phyloP scores from a whole-genome alignment of 2,888 invertebrate genomes.

The Agrotis clavis region DNA sequence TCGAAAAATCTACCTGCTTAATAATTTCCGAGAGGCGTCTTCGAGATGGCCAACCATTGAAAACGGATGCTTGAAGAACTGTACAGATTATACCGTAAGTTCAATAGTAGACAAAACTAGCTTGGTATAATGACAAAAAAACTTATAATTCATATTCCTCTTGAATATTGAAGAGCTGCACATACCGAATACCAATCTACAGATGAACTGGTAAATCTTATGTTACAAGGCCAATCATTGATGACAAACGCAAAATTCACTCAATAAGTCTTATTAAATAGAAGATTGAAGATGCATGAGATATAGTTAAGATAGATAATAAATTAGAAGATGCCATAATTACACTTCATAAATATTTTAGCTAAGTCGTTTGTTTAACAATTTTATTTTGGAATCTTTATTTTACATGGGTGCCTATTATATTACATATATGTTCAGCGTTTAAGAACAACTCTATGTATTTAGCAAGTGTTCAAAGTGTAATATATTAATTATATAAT shows the following conservation, averaged over 20 bases:
- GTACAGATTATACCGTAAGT: not conserved
- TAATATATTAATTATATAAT: constrained; percentile 53
- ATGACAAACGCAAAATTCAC: constrained; percentile 17
- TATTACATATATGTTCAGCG: constrained; percentile 57
- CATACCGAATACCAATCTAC: constrained; percentile 25
- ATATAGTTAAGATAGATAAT: constrained; percentile 29
- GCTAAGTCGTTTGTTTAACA: constrained; percentile 73
- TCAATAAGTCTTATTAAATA: constrained; percentile 16
- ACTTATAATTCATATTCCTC: constrained; percentile 6
- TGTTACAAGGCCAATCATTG: constrained; percentile 1
- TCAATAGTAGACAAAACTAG: constrained; percentile 33
- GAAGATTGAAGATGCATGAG: constrained; percentile 33
- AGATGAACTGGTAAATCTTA: constrained; percentile 1
- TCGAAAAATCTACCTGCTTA: constrained; percentile 33
- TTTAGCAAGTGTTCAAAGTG: constrained; percentile 59
- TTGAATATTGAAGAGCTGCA: not conserved
- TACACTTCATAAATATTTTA: constrained; percentile 67
- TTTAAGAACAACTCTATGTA: constrained; percentile 63
- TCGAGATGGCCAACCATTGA: constrained; percentile 1
- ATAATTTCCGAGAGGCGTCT: constrained; percentile 11
- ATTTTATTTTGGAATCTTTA: constrained; percentile 67
- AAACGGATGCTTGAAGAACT: not conserved
- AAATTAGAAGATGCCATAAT: constrained; percentile 58
- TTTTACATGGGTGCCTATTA: constrained; percentile 69
- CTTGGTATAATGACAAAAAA: not conserved